Conservation (phyloP, 35 echinoderm and acorn worm species). For the Apostichopus parvimensis region DNA sequence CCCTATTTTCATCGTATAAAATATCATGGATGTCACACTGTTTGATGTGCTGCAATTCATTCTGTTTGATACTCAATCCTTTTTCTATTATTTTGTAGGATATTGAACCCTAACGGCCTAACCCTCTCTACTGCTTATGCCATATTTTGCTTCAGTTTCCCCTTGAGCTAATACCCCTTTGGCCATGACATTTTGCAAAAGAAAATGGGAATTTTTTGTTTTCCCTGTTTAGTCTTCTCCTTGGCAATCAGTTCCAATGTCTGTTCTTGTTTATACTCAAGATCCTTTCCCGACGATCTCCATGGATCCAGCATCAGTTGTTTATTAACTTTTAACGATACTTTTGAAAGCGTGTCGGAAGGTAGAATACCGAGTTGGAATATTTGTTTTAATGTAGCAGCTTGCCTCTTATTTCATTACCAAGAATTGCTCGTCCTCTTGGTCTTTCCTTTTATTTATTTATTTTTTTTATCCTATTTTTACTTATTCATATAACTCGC, state of each 20-base stretch:
- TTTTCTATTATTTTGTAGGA: not conserved
- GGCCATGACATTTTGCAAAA: not conserved
- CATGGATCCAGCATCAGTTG: conserved; percentile 7
- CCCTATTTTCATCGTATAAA: no score
- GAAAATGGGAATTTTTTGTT: not conserved
- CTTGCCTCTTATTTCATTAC: not conserved
- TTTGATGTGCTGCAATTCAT: no score
- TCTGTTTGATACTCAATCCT: no score
- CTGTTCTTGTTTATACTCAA: not conserved
- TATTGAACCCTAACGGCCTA: not conserved
- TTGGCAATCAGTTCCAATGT: not conserved
- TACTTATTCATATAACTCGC: conserved; percentile 23
- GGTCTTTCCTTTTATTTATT: not conserved
- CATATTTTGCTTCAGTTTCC: not conserved
- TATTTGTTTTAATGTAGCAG: conserved; percentile 13
- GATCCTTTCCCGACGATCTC: not conserved
- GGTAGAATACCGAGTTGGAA: not conserved
- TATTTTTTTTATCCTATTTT: not conserved
- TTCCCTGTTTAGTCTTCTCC: not conserved
- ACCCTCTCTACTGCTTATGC: not conserved
- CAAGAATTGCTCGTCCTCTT: not conserved
- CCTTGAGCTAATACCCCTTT: not conserved
- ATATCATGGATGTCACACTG: no score
- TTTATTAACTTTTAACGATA: not conserved
- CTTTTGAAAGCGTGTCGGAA: not conserved